Base-by-base conservation (phyloP, 1,140 invertebrate genomes). In the Apocrypta bakeri region DNA sequence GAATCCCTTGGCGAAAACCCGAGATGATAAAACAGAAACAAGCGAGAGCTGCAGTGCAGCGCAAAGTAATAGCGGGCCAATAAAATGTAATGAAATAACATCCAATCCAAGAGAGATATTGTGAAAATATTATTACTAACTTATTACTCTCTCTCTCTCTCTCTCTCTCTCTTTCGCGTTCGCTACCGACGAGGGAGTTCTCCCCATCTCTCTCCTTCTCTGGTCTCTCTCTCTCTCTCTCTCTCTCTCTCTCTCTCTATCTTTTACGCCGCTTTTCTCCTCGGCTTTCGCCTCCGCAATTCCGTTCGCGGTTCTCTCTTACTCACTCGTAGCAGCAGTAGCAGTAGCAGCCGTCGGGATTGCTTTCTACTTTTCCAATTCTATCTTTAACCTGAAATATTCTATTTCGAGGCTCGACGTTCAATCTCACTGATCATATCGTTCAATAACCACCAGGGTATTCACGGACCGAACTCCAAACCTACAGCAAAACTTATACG, bases 11-110 rank as follows among this genome's bases (percentile, higher is more conserved):
- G 87, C 87, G 88, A 88, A 90, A 90, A 89, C 87, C 87, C 87
- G 87, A 88, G 88, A 92, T 90, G 90, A 92, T 91, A 92, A 92
- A 92, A 91, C 87, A 89, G 88, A 88, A 89, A 84, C 85, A 85
- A 79, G 84, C 83, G 42, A 85, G 86, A 81, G 83, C 63, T 66
- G 84, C 85, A 56, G 84, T 64, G 72, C 74, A 80, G 83, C 73
- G 85, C 89, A 88, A 88, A 90, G 87, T 90, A 91, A 91, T 90
- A 90, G 89, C 88, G 88, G 87, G 90, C 88, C 90, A 92, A 91
- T 92, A 92, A 92, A 92, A 92, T 92, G 90, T 91, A 92, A 91
- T 92, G 90, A 92, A 92, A 92, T 92, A 92, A 92, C 91, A 91
- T 92, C 88, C 90, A 92, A 92, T 92, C 89, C 90, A 87, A 87